phyloP scores from a whole-genome alignment of 2,113 vertebrate species.

The Lampris megalopsis region DNA sequence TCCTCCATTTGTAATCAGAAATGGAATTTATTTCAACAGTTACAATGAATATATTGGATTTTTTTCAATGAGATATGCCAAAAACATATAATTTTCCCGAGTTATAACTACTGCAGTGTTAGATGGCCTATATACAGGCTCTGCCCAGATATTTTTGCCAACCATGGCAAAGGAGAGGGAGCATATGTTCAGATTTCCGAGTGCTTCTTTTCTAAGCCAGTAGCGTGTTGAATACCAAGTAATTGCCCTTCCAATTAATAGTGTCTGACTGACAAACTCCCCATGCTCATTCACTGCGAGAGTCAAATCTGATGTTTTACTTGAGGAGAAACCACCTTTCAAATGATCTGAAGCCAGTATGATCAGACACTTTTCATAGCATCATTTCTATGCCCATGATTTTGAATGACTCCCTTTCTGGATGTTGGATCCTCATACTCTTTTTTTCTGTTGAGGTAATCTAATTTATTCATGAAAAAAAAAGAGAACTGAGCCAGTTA shows the following conservation, averaged over 20 bases:
- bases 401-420: conserved; percentile 10
- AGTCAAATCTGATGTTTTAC: conserved; percentile 3
- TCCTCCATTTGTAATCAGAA: too few relatives aligned
- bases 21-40: too few relatives aligned
- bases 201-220: background rate
- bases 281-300: background rate
- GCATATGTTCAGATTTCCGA: too few relatives aligned
- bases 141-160: background rate
- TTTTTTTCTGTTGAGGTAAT: conserved; percentile 20
- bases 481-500: conserved; percentile 1
- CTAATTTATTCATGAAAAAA: background rate
- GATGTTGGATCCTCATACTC: conserved; percentile 21
- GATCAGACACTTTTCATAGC: conserved; percentile 4
- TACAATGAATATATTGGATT: background rate
- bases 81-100: background rate
- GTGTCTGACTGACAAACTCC: background rate
- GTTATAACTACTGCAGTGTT: background rate
- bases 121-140: background rate
- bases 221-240: conserved; percentile 18
- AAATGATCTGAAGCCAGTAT: background rate
- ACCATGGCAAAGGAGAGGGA: conserved; percentile 7
- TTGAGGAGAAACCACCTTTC: background rate
- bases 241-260: background rate
- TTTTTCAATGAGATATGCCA: too few relatives aligned
- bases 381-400: conserved; percentile 20